Evolutionary conservation across 2,113 vertebrate genomes (phyloP), one percentile per base, ranked within the genome.

Genomic region (Phrynosoma platyrhinos): DNA sequence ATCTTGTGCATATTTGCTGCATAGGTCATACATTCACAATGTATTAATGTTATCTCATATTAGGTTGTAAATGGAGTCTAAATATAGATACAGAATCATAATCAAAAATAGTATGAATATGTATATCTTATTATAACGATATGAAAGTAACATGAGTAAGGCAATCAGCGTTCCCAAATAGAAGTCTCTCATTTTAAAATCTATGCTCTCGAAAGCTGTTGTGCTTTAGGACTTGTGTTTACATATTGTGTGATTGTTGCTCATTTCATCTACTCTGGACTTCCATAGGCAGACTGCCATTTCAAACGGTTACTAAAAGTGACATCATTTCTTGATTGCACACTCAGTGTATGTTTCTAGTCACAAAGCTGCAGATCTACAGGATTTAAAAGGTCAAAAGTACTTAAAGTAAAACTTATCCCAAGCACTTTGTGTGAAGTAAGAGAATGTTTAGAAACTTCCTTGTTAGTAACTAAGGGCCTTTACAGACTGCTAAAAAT

Each of bases 81-180:
- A 27, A 30, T 53, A 27, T 79, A 27, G 47, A 47, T 53, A 10
- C 40, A 79, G 25, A 5, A 53, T 14, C 16, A 27, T 53, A 30
- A 53, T 79, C 6, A 53, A n/a, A 52, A 79, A 55, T 79, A 79
- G 77, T 6, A 55, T 78, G 77, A 79, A 79, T 55, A n/a, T 79
- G 77, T 55, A 79, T 30, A 30, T 53, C 27, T n/a, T 79, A 16
- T 79, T 79, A 53, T 53, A 55, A 55, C 55, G 47, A 53, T 16
- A 53, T 55, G 77, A 79, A 79, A 55, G 77, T 16, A 79, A 79
- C 25, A 79, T 79, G 25, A 79, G 77, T 53, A 53, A 79, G 77
- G 4, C 53, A 79, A 25, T 53, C 53, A 55, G 76, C 72, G 40
- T 75, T 27, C 4, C 52, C 27, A 55, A 30, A n/a, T n/a, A 53